These are phyloP conservation scores for Xiphophorus couchianus DNA, from an alignment of 2,113 vertebrate species.

Conservation along the genomic window DNA sequence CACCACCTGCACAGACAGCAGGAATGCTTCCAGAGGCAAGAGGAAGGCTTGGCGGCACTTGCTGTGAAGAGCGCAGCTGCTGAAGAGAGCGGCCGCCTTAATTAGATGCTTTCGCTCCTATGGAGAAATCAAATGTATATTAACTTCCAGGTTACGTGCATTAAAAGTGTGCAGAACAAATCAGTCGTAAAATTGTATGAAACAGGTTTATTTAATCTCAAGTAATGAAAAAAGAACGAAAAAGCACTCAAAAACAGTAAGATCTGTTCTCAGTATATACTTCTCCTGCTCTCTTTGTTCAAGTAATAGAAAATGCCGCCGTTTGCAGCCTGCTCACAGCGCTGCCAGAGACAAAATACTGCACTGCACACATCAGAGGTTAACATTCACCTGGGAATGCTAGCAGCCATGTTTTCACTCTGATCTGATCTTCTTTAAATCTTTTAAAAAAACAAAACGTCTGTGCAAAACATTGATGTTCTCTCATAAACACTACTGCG, in stretches of 20 bases:
- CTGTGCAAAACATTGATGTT: slow-evolving; percentile 32
- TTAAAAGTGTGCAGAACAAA: slow-evolving; percentile 36
- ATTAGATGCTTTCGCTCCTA: slow-evolving; percentile 37
- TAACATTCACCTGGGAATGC: slow-evolving; percentile 61
- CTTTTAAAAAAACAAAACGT: slow-evolving; percentile 68
- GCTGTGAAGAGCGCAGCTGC: slow-evolving; percentile 42
- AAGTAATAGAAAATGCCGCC: slow-evolving; percentile 67
- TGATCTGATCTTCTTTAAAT: slow-evolving; percentile 16
- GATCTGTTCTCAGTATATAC: slow-evolving; percentile 14
- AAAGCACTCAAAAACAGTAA: slow-evolving; percentile 42
- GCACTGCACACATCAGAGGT: slow-evolving; percentile 57
- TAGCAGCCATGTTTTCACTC: slow-evolving; percentile 31
- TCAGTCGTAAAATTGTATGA: slow-evolving; percentile 48
- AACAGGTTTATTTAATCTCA: slow-evolving; percentile 68
- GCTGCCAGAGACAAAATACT: slow-evolving; percentile 52
- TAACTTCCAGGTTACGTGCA: slow-evolving; percentile 5
- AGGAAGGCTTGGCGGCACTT: neutral
- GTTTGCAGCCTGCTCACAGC: slow-evolving; percentile 46
- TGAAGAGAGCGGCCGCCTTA: neutral
- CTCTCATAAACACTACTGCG: neutral
- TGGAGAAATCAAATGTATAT: slow-evolving; percentile 15
- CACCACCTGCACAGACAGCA: slow-evolving; percentile 14
- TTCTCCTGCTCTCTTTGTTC: slow-evolving; percentile 36
- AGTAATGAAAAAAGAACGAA: slow-evolving; percentile 54
- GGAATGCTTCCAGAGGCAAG: slow-evolving; percentile 1